Evolutionary conservation across 2,888 invertebrate species (phyloP).

Genomic region (Lepetodrilus schrolli): DNA sequence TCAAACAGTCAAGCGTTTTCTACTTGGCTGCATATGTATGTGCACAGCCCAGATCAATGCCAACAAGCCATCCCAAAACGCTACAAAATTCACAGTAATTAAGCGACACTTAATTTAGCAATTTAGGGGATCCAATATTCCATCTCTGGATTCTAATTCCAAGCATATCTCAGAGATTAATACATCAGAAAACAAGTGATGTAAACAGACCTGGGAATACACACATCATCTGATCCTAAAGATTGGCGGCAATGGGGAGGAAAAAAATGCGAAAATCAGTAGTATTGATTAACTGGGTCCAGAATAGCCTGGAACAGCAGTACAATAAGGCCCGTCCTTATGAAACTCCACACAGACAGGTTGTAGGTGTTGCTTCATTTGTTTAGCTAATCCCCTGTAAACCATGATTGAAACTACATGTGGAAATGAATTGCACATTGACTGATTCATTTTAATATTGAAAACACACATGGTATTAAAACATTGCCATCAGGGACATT

Average conservation of each 20-base stretch:
- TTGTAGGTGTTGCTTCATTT: no score
- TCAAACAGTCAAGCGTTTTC: constrained; percentile 17
- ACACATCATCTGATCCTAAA: not conserved
- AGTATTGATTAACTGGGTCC: constrained; percentile 15
- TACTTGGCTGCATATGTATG: constrained; percentile 22
- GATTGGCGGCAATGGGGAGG: not conserved
- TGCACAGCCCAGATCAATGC: not conserved
- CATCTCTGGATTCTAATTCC: no score
- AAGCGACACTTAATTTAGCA: constrained; percentile 20
- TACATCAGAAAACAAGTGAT: constrained; percentile 14
- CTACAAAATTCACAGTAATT: constrained; percentile 5
- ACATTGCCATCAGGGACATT: no score
- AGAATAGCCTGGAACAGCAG: no score
- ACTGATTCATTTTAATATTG: no score
- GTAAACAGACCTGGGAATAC: constrained; percentile 16
- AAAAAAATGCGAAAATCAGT: constrained; percentile 12
- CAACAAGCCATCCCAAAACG: not conserved
- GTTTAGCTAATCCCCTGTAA: no score
- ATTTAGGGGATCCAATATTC: constrained; percentile 22
- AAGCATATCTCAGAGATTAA: constrained; percentile 10
- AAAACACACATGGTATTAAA: no score
- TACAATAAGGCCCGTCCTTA: no score
- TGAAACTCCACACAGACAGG: no score
- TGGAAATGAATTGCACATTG: no score
- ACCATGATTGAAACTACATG: no score